These are phyloP conservation scores for Cherax destructor DNA, from an alignment of 1,140 invertebrate genomes.

Conservation along the genomic window DNA sequence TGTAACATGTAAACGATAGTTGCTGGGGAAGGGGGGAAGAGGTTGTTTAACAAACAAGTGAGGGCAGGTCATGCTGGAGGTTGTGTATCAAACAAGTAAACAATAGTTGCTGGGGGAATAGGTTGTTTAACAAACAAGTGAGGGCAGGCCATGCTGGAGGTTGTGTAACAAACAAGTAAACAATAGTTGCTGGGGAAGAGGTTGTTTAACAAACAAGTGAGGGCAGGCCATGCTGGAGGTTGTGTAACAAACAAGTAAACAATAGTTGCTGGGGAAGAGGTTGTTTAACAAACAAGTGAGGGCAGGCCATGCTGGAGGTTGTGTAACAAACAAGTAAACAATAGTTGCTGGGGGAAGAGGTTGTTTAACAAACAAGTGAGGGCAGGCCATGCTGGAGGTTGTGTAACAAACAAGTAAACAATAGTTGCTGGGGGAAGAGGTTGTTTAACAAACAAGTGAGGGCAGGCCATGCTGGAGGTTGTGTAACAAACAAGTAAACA, in stretches of 20 bases:
- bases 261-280: too few species aligned
- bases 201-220: too few species aligned
- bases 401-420: too few species aligned
- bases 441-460: too few species aligned
- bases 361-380: too few species aligned
- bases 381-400: slow-evolving; percentile 20
- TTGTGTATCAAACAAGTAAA: slow-evolving; percentile 2
- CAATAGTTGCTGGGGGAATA: too few species aligned
- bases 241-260: slow-evolving; percentile 3
- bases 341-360: too few species aligned
- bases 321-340: slow-evolving; percentile 19
- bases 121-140: too few species aligned
- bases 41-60: too few species aligned
- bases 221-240: slow-evolving; percentile 2
- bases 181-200: background rate
- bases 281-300: too few species aligned
- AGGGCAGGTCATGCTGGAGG: slow-evolving; percentile 8
- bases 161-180: slow-evolving; percentile 7
- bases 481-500: slow-evolving; percentile 1
- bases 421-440: too few species aligned
- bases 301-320: slow-evolving; percentile 12
- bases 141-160: slow-evolving; percentile 1
- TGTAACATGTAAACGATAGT: background rate
- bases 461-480: slow-evolving; percentile 7
- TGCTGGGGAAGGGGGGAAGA: background rate